Evolutionary conservation across 1,140 invertebrate species (phyloP), one percentile per base, ranked within the genome.

Genomic region (Eueides isabella): DNA sequence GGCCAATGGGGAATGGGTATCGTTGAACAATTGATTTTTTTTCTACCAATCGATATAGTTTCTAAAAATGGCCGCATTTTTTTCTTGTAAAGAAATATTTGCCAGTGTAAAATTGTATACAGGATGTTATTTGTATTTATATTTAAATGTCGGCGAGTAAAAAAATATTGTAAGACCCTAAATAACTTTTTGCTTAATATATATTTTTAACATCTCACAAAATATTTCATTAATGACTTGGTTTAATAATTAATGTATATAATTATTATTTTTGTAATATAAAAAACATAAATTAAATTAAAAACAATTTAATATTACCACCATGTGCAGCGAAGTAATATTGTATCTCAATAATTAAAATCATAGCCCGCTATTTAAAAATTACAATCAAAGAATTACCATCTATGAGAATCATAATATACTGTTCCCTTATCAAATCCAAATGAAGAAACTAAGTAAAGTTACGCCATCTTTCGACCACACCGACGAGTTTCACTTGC

Each of bases 41-140:
- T 89, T 78, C 82, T 82, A 84, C 90, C 91, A 92, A 92, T 91
- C 89, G 85, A 91, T 92, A 87, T 77, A 76, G 79, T 84, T 83
- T 85, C 77, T 83, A 86, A 91, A 92, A 85, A 92, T 92, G 90
- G 90, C 87, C 75, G 85, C 83, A 70, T 74, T 80, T 68, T 74
- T 78, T 77, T 77, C 75, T 26, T 12, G 26, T 23, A 23, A 55
- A 55, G 26, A 55, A 4, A 55, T 4, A 55, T 4, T 11, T 1
- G 19, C 9, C 44, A 3, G 19, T 11, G 44, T 7, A n/a, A 3
- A 11, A 23, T 23, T 23, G 2, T 55, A 23, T 3, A 55, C 19
- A 1, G 11, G 48, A 19, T 26, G 48, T 23, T 23, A 26, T 55
- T 55, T 55, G 2, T 5, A 1, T 23, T 41, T 14, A 5, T 41